Base-by-base conservation (phyloP, 2,888 invertebrate species). In the Ephialtes manifestator region DNA sequence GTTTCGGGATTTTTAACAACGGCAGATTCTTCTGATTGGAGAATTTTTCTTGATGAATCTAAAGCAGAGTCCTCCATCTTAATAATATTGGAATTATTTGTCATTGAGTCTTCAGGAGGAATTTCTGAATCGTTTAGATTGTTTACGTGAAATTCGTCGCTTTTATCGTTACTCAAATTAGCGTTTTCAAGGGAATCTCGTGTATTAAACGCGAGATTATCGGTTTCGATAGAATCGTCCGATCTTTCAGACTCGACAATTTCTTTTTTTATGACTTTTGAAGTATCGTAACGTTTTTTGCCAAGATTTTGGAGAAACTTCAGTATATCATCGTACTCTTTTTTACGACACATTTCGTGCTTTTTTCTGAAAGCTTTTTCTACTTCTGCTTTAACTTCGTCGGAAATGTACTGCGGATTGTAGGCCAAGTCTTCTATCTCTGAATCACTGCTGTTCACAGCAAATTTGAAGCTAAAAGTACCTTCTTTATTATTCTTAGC, bases 351-450 rank as follows among this genome's bases (percentile, higher is more conserved):
- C 7, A 55, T 80, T 13, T 58, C 60, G 15, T 67, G 53, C 63
- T 85, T 84, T 79, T 65, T 83, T 76, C 46, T 87, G 18, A 83
- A 68, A 31, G 88, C 88, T n/a, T 80, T 84, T 84, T 90, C 89
- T 7, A 88, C 88, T 39, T 87, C 76, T 53, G 68, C 58, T 75
- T 86, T 82, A n/a, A 88, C 88, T 51, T 89, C 88, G 60, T 90
- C 89, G 0, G 90, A 90, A 2, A 84, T 87, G 46, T 89, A 90
- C 58, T 89, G 87, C 11, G 89, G 77, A 3, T 87, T 81, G 28
- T 88, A 89, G 24, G 88, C 87, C 8, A 88, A 87, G 4, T 89
- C 89, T 28, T 67, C 77, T 2, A 81, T 81, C 53, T 67, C 55
- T 8, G 31, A 11, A 28, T 67, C 72, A 24, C 70, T 77, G 48